Base-by-base conservation (phyloP, 1,140 invertebrate genomes). In the Ruditapes philippinarum region DNA sequence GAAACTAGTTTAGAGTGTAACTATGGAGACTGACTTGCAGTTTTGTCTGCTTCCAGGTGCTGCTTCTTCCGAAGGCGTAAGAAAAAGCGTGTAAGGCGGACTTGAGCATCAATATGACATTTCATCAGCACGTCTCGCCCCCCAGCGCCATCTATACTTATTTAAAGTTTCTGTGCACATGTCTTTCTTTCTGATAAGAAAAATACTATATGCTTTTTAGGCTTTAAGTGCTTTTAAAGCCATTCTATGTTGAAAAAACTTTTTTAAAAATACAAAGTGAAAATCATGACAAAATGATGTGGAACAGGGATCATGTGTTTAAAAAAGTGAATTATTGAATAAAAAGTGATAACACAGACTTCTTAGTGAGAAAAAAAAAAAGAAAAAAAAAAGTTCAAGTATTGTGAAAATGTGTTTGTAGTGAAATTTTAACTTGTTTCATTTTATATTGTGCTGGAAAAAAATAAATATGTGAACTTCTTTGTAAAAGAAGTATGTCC, bases 61-160 rank as follows among this genome's bases (percentile, higher is more conserved):
- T 89, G 87, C 40, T 89, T 89, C 80, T 89, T 89, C 87, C 60
- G 87, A 89, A 82, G 87, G 57, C 87, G 87, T 79, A 89, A 81
- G 87, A 89, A 89, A 89, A 89, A 89, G 36, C 79, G 87, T 49
- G 70, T 74, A 70, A 68, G 87, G 51, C 78, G 70, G 78, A 89
- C 87, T 68, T 89, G 70, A 83, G 87, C 80, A 89, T 83, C 80
- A 89, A 83, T 74, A 36, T 89, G 87, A 83, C 78, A 73, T 73
- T 73, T 83, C 87, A 78, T 78, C 31, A 31, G 28, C 65, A 54
- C 74, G 45, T 78, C 74, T 31, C 73, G 25, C 49, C 70, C 68
- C 70, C 68, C 38, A 54, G 68, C 62, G 40, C 22, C 65, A 49
- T 73, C 49, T 73, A 4, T 70, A 22, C 31, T 70, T 70, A 38